Evolutionary conservation across 2,113 vertebrate genomes (phyloP).

Genomic region (Anguilla rostrata): DNA sequence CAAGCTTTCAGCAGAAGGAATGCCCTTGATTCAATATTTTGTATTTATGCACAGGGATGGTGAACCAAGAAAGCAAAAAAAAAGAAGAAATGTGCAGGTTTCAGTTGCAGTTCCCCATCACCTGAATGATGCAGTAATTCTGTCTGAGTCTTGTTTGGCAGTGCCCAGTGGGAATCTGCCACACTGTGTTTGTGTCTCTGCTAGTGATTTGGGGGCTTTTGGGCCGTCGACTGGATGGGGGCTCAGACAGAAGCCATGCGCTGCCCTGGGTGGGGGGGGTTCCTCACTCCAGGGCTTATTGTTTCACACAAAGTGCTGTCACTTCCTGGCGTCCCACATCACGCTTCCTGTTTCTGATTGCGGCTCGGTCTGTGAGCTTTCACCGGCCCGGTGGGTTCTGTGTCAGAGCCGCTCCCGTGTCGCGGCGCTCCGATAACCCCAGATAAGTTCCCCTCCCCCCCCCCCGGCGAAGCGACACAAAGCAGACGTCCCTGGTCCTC

Average conservation of each 20-base stretch:
- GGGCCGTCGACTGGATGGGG: slow-evolving; percentile 36
- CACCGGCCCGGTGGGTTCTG: slow-evolving; percentile 57
- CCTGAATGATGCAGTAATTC: background rate
- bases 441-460: slow-evolving; percentile 49
- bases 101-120: background rate
- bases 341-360: slow-evolving; percentile 57
- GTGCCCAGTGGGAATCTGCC: background rate
- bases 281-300: slow-evolving; percentile 52
- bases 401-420: slow-evolving; percentile 62
- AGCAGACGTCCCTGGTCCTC: slow-evolving; percentile 61
- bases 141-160: background rate
- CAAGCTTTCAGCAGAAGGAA: background rate
- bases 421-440: slow-evolving; percentile 61
- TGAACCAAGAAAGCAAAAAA: background rate
- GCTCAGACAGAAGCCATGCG: slow-evolving; percentile 53
- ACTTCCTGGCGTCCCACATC: slow-evolving; percentile 44
- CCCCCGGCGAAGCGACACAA: slow-evolving; percentile 64
- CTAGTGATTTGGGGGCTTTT: slow-evolving; percentile 34
- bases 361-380: slow-evolving; percentile 51
- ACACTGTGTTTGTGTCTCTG: slow-evolving; percentile 13
- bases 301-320: slow-evolving; percentile 51
- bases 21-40: background rate
- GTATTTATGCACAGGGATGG: background rate
- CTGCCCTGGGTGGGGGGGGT: slow-evolving; percentile 46
- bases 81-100: background rate